These are phyloP conservation scores for Lasioglossum leucozonium DNA, from an alignment of 2,888 invertebrate genomes.

Conservation along the genomic window DNA sequence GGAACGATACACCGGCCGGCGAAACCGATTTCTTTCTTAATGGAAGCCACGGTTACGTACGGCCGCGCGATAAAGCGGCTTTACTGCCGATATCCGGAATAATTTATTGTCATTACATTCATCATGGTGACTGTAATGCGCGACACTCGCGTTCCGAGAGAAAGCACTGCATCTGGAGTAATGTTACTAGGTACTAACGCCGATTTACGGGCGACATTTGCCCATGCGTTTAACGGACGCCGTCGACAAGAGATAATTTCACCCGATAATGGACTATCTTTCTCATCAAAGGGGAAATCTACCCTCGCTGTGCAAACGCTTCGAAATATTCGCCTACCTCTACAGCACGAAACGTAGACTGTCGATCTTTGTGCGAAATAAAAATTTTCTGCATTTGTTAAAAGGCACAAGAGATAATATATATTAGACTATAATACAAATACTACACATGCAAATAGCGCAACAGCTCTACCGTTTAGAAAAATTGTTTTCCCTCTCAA, in stretches of 20 bases:
- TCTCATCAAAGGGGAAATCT: conserved; percentile 16
- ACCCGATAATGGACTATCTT: conserved; percentile 47
- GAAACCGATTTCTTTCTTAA: conserved; percentile 52
- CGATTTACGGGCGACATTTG: conserved; percentile 66
- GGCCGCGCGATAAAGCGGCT: conserved; percentile 58
- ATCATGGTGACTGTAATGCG: conserved; percentile 59
- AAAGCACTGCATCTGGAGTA: conserved; percentile 56
- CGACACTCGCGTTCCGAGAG: conserved; percentile 57
- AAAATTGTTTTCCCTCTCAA: too few species aligned
- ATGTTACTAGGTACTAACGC: conserved; percentile 65
- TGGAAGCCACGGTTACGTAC: conserved; percentile 45
- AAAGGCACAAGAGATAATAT: too few species aligned
- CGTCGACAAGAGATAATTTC: conserved; percentile 54
- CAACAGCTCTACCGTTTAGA: too few species aligned
- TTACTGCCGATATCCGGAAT: conserved; percentile 63
- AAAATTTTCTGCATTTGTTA: not conserved
- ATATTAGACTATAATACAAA: too few species aligned
- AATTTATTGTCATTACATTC: conserved; percentile 69
- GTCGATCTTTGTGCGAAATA: not conserved
- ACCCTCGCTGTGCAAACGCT: conserved; percentile 7
- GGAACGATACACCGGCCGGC: conserved; percentile 37
- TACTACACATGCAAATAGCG: too few species aligned
- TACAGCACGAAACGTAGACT: not conserved
- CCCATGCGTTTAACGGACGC: conserved; percentile 52
- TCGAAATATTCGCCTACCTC: not conserved